A percentile compares a stretch with the other conserved stretches of the same genome.
Evolutionary conservation across 2,113 vertebrate genomes (phyloP).

Genomic region (Seriola dumerili): DNA sequence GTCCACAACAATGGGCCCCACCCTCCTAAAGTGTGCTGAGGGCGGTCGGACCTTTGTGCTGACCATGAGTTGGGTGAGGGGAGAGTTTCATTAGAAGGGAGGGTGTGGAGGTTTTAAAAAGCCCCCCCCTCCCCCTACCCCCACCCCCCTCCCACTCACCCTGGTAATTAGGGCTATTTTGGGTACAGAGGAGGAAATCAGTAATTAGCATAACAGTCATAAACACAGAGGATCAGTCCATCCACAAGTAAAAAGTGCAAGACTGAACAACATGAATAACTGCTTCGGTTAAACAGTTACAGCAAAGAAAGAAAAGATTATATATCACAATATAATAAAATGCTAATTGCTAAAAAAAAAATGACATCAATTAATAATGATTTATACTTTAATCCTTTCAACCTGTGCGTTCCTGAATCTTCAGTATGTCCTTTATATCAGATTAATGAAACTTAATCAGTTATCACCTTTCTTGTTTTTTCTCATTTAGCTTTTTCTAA

Average conservation of each 20-base stretch:
- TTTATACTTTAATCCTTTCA: neutral
- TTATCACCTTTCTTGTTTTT: neutral
- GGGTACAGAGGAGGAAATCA: neutral
- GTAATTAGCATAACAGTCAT: neutral
- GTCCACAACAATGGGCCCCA: slow-evolving; percentile 68
- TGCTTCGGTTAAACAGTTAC: neutral
- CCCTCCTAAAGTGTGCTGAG: slow-evolving; percentile 76
- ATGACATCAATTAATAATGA: too few relatives aligned
- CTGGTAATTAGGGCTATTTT: slow-evolving; percentile 11
- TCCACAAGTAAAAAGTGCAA: neutral
- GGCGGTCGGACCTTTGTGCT: slow-evolving; percentile 63
- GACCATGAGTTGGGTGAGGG: slow-evolving; percentile 40
- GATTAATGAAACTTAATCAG: neutral
- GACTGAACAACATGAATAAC: neutral
- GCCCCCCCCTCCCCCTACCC: too few relatives aligned
- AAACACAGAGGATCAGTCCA: neutral
- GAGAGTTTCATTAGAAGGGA: slow-evolving; percentile 24
- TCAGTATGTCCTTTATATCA: neutral
- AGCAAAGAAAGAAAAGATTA: neutral
- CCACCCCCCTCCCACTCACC: too few relatives aligned
- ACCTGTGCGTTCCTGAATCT: neutral
- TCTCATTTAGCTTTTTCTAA: neutral
- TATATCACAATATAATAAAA: neutral
- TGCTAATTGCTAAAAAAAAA: too few relatives aligned
- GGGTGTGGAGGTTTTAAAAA: slow-evolving; percentile 11